Percentiles rank a stretch among this genome's conserved stretches.
Conservation (phyloP, 2,113 vertebrate species). For the Leiothrix lutea region DNA sequence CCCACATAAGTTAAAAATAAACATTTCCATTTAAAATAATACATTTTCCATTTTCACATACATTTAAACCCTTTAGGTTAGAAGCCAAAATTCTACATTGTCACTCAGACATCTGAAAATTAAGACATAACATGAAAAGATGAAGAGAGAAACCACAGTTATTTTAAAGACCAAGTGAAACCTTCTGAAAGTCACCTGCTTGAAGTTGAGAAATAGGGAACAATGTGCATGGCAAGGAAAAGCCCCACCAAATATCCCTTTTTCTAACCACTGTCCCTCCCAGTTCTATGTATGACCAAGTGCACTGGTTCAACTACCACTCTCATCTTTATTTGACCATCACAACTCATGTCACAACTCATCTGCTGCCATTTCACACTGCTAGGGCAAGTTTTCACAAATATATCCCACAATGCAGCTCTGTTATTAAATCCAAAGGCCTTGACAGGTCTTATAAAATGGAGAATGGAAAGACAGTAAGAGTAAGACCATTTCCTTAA, state of each 20-base stretch:
- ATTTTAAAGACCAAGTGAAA: neutral
- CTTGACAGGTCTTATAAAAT: neutral
- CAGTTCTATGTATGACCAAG: rapidly evolving
- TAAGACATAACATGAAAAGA: neutral
- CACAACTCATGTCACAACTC: neutral
- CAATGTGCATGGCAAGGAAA: neutral
- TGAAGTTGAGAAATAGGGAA: rapidly evolving
- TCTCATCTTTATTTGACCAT: neutral
- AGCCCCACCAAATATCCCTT: neutral
- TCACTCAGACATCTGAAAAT: neutral
- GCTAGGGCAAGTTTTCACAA: neutral
- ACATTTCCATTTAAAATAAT: neutral
- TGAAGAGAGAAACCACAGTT: neutral
- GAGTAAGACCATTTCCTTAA: neutral
- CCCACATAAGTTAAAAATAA: neutral
- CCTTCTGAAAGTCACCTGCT: neutral
- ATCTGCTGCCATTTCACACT: neutral
- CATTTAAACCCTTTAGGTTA: neutral
- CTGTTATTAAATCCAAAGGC: neutral
- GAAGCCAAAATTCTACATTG: neutral
- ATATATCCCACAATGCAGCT: neutral
- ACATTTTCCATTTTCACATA: neutral
- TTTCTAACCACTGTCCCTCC: neutral
- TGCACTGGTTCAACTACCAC: neutral
- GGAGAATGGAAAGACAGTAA: neutral